Evolutionary conservation across 2,113 vertebrate genomes (phyloP).

Genomic region (Pachyramphus minor): DNA sequence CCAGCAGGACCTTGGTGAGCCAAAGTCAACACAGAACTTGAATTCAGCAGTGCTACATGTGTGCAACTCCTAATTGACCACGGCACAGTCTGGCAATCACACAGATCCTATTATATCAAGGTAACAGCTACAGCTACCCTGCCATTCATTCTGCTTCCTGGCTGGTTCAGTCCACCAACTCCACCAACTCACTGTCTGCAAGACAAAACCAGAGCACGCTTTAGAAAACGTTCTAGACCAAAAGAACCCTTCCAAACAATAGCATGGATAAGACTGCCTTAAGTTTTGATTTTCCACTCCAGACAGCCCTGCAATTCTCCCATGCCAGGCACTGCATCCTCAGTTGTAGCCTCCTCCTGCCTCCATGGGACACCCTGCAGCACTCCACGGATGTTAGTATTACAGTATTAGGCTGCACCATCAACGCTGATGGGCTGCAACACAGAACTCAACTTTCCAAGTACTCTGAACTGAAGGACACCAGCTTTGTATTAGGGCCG

Average conservation of each 20-base stretch:
- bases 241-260: neutral
- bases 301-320: neutral
- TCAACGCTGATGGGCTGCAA: neutral
- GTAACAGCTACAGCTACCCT: neutral
- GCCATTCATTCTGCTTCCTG: rapidly evolving
- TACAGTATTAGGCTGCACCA: neutral
- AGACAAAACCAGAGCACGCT: neutral
- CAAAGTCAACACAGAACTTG: neutral
- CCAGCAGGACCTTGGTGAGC: neutral
- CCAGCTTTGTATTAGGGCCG: neutral
- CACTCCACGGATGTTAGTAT: rapidly evolving
- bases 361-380: rapidly evolving
- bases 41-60: neutral
- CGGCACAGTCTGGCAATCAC: neutral
- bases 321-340: neutral
- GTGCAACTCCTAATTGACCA: neutral
- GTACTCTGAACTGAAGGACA: neutral
- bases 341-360: neutral
- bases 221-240: rapidly evolving
- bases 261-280: rapidly evolving
- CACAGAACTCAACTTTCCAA: neutral
- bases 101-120: neutral
- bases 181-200: neutral
- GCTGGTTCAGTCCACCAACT: rapidly evolving
- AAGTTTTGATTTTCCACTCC: neutral